A percentile compares a stretch with the other conserved stretches of the same genome.
Conservation (phyloP, 2,797 vertebrate genomes). For the Huso huso region DNA sequence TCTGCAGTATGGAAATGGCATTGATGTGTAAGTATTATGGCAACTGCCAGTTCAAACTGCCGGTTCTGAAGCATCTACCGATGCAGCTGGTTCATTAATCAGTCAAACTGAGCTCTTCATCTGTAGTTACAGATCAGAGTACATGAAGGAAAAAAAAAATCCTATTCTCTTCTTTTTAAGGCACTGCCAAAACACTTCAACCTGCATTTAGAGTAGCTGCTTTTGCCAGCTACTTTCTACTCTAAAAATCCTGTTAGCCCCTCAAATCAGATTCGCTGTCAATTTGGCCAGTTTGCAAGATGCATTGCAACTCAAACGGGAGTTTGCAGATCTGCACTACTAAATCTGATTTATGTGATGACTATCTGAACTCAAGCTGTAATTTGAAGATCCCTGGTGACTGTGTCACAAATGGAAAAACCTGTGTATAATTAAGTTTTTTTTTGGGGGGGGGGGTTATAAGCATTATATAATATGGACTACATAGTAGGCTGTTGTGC, state of each 20-base stretch:
- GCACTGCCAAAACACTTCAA: no score
- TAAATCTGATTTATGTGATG: no score
- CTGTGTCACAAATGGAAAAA: background rate
- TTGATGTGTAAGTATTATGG: no score
- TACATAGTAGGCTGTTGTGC: no score
- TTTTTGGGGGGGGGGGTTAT: background rate
- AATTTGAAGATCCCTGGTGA: no score
- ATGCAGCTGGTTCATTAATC: constrained; percentile 18
- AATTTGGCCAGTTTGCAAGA: background rate
- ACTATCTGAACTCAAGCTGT: no score
- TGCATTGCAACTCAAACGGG: no score
- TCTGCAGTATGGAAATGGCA: no score
- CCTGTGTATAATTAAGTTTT: background rate
- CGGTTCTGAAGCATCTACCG: background rate
- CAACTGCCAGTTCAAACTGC: no score
- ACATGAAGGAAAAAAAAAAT: no score
- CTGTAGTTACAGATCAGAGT: background rate
- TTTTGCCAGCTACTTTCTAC: background rate
- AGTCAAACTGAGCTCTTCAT: background rate
- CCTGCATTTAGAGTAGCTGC: background rate
- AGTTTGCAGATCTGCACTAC: no score
- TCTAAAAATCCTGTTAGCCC: background rate
- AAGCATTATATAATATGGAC: no score
- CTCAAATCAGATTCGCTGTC: background rate
- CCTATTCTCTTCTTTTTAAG: background rate